Conservation (phyloP, 2,113 vertebrate genomes). For the Choloepus hoffmanni region DNA sequence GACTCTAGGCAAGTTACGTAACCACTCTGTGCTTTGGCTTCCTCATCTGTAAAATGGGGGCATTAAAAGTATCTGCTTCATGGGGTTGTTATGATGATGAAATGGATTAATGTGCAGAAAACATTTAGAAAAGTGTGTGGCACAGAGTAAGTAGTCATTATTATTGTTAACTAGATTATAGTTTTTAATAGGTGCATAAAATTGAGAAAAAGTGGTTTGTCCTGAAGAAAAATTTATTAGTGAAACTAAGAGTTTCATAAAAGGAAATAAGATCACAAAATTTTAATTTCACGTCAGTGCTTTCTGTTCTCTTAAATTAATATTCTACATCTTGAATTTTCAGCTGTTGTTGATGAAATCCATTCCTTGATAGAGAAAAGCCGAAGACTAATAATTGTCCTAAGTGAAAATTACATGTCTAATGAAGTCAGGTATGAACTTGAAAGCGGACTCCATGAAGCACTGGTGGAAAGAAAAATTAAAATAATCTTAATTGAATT, state of each 20-base stretch:
- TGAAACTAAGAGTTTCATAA: not conserved
- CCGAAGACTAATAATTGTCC: slow-evolving; percentile 91
- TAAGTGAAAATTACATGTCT: slow-evolving; percentile 85
- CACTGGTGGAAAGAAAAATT: slow-evolving; percentile 92
- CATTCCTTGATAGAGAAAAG: slow-evolving; percentile 90
- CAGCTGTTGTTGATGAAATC: slow-evolving; percentile 90
- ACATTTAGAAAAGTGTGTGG: not conserved
- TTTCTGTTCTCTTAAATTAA: slow-evolving; percentile 59
- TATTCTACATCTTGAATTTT: slow-evolving; percentile 68
- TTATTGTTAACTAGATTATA: not conserved
- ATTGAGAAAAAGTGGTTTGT: not conserved
- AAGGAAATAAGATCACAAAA: not conserved
- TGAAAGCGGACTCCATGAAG: slow-evolving; percentile 91
- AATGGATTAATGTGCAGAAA: not conserved
- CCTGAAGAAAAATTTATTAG: not conserved
- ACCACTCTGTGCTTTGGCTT: not conserved
- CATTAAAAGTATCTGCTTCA: not conserved
- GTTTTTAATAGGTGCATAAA: not conserved
- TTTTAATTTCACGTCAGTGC: not conserved
- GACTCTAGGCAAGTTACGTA: not conserved
- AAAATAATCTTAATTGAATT: slow-evolving; percentile 92
- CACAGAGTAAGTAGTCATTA: not conserved
- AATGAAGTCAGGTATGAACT: slow-evolving; percentile 87
- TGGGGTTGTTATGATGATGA: not conserved
- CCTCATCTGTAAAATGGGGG: not conserved